A percentile compares a stretch with the other conserved stretches of the same genome.
These are phyloP conservation scores for Apeltes quadracus DNA, from an alignment of 2,113 vertebrate species.

Conservation along the genomic window DNA sequence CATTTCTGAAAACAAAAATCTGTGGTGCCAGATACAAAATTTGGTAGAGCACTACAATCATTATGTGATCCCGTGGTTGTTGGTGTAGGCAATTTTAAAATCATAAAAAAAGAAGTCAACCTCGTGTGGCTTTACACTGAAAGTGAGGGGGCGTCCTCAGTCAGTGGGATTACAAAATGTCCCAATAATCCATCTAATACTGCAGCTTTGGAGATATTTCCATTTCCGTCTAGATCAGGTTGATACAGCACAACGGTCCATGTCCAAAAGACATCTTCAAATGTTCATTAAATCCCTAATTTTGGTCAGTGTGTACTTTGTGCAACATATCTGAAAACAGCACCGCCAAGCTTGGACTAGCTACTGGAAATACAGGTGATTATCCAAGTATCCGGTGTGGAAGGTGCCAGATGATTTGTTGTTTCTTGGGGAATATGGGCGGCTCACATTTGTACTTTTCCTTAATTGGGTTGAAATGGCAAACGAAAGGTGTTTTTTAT, in stretches of 20 bases:
- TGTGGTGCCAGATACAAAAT: background rate
- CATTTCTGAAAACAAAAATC: background rate
- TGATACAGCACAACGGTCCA: background rate
- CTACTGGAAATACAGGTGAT: background rate
- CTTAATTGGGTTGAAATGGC: conserved; percentile 6
- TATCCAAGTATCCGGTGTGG: background rate
- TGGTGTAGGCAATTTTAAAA: too few species aligned
- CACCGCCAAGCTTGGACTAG: background rate
- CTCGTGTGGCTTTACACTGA: background rate
- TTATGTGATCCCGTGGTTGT: background rate
- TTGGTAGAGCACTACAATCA: background rate
- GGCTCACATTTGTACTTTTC: conserved; percentile 7
- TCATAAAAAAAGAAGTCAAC: background rate
- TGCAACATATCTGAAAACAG: conserved; percentile 21
- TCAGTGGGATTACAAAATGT: background rate
- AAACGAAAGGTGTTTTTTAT: conserved; percentile 22
- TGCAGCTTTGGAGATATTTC: background rate
- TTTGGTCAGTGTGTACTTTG: conserved; percentile 28
- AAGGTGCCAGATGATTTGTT: background rate
- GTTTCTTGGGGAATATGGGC: background rate
- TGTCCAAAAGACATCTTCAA: conserved; percentile 7
- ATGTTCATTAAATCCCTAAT: conserved; percentile 19
- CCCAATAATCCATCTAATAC: background rate
- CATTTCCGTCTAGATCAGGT: conserved; percentile 1
- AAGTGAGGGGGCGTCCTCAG: background rate